Percentiles rank a stretch among this genome's conserved stretches.
Evolutionary conservation across 2,113 vertebrate genomes (phyloP).

Genomic region (Lepus europaeus): DNA sequence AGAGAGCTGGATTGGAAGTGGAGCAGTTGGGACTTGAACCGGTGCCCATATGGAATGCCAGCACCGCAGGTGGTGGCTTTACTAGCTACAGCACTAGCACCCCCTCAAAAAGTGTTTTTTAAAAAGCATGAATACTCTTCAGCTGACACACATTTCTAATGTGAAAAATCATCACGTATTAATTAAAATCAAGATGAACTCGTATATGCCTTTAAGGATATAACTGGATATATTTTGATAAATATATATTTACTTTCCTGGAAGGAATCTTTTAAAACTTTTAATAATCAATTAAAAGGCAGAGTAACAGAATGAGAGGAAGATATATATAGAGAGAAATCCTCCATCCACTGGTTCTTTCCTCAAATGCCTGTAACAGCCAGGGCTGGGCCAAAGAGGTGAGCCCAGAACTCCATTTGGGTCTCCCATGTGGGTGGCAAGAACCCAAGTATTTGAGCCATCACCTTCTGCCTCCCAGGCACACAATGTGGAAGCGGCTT

Average conservation of each 20-base stretch:
- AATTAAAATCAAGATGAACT: slow-evolving; percentile 25
- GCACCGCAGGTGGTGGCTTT: no score
- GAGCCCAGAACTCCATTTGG: no score
- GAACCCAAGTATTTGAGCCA: no score
- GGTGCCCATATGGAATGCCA: no score
- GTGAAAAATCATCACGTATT: slow-evolving; percentile 16
- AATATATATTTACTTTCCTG: slow-evolving; percentile 3
- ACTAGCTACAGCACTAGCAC: not conserved
- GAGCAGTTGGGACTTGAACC: no score
- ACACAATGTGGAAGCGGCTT: no score
- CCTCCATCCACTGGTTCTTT: no score
- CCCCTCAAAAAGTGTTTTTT: not conserved
- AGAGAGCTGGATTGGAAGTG: no score
- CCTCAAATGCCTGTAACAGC: not conserved
- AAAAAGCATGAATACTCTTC: slow-evolving; percentile 20
- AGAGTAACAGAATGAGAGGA: no score
- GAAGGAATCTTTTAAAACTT: slow-evolving; percentile 34
- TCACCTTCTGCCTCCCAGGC: no score
- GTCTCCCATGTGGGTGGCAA: no score
- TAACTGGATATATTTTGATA: not conserved
- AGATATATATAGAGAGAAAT: no score
- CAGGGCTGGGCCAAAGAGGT: not conserved
- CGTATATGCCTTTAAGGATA: not conserved
- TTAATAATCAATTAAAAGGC: not conserved
- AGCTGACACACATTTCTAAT: not conserved